Percentiles rank a stretch among this genome's conserved stretches.
phyloP scores from a whole-genome alignment of 1,140 invertebrate genomes.

The Zaprionus inermis region DNA sequence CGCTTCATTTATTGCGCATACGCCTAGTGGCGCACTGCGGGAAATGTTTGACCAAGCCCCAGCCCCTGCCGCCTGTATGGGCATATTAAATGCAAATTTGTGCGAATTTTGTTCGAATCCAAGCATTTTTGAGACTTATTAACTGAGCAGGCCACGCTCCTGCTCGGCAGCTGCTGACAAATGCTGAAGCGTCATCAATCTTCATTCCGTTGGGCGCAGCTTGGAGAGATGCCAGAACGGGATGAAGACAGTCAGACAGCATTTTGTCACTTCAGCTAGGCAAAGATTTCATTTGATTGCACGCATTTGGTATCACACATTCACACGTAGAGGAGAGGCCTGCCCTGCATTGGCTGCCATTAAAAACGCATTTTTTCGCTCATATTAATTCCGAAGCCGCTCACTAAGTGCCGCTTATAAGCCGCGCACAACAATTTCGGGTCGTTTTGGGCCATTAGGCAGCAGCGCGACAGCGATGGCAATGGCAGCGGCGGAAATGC shows the following conservation, averaged over 20 bases:
- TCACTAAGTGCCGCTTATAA: slow-evolving; percentile 51
- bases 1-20: slow-evolving; percentile 46
- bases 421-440: slow-evolving; percentile 42
- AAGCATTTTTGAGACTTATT: slow-evolving; percentile 71
- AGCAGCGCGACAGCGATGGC: not conserved
- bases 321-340: slow-evolving; percentile 7
- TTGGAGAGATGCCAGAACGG: slow-evolving; percentile 21
- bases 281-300: slow-evolving; percentile 29
- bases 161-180: slow-evolving; percentile 48
- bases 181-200: slow-evolving; percentile 70
- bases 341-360: slow-evolving; percentile 47
- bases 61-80: slow-evolving; percentile 9
- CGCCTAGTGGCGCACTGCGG: slow-evolving; percentile 14
- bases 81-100: slow-evolving; percentile 77
- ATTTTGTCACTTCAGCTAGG: slow-evolving; percentile 54
- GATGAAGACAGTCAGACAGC: slow-evolving; percentile 23
- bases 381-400: slow-evolving; percentile 56
- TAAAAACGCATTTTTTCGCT: slow-evolving; percentile 72
- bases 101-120: slow-evolving; percentile 46
- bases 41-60: not conserved
- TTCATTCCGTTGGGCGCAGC: slow-evolving; percentile 58
- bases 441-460: slow-evolving; percentile 47
- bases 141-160: slow-evolving; percentile 46
- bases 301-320: not conserved
- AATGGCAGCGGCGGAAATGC: not conserved